phyloP scores from a whole-genome alignment of 2,888 invertebrate genomes.

The Drosophila macrospina region DNA sequence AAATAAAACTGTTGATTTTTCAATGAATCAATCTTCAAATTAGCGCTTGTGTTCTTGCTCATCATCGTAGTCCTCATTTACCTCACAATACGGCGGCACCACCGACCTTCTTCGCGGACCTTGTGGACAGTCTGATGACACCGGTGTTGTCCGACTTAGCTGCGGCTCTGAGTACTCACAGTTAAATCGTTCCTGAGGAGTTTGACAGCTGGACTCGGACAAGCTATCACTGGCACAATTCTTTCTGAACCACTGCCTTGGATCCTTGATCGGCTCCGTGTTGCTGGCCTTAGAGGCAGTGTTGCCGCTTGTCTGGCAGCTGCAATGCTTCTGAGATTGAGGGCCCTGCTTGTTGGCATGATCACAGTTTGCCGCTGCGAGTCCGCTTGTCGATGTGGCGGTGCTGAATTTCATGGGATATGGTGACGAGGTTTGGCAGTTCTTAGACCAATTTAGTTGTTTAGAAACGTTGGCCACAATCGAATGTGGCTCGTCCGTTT shows the following conservation, averaged over 20 bases:
- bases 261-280: conserved; percentile 1
- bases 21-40: background rate
- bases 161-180: background rate
- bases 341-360: background rate
- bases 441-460: conserved; percentile 73
- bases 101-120: background rate
- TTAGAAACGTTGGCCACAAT: conserved; percentile 35
- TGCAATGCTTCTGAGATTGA: background rate
- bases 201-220: background rate
- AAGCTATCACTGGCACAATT: background rate
- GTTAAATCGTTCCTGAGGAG: background rate
- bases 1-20: conserved; percentile 13
- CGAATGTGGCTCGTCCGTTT: background rate
- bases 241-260: background rate
- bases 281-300: conserved; percentile 13
- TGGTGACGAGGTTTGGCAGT: conserved; percentile 32
- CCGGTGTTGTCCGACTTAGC: background rate
- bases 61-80: background rate
- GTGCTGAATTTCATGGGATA: conserved; percentile 57
- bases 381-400: conserved; percentile 69
- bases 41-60: background rate
- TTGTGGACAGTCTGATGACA: background rate
- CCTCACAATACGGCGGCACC: conserved; percentile 4
- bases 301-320: conserved; percentile 28
- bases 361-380: background rate